Conservation (phyloP, 2,797 vertebrate species). For the Sebastes trivittatus region DNA sequence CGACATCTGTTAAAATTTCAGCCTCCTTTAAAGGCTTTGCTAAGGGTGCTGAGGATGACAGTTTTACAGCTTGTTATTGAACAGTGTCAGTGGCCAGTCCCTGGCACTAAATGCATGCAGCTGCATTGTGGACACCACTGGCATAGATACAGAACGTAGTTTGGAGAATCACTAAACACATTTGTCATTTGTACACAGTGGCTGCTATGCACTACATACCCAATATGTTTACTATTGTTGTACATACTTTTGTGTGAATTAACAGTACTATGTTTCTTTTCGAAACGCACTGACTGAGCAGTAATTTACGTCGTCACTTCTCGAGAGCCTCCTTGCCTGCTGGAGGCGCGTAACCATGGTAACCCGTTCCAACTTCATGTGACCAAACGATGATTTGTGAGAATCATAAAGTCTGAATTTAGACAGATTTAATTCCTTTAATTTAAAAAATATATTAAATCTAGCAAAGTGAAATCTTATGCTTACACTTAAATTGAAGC, state of each 20-base stretch:
- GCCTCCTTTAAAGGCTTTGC: slow-evolving; percentile 58
- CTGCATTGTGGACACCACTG: slow-evolving; percentile 11
- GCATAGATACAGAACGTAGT: not conserved
- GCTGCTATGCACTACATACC: not conserved
- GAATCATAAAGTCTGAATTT: not conserved
- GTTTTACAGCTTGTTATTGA: slow-evolving; percentile 55
- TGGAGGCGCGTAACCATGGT: too few relatives aligned
- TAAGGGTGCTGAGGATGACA: slow-evolving; percentile 46
- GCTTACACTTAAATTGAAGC: not conserved
- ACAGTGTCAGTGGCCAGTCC: slow-evolving; percentile 22
- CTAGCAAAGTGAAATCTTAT: not conserved
- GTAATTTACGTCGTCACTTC: not conserved
- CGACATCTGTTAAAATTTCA: slow-evolving; percentile 51
- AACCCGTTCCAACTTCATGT: not conserved
- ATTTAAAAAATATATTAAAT: not conserved
- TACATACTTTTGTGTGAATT: too few relatives aligned
- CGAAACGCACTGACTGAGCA: not conserved
- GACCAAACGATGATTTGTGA: not conserved
- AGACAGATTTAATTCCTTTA: too few relatives aligned
- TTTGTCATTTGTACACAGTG: not conserved
- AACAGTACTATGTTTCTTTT: not conserved
- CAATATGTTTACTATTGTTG: not conserved
- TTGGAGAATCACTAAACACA: slow-evolving; percentile 2
- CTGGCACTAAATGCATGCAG: slow-evolving; percentile 20
- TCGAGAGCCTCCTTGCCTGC: not conserved